These are phyloP conservation scores for Diarsia rubi DNA, from an alignment of 2,888 invertebrate genomes.

Conservation along the genomic window DNA sequence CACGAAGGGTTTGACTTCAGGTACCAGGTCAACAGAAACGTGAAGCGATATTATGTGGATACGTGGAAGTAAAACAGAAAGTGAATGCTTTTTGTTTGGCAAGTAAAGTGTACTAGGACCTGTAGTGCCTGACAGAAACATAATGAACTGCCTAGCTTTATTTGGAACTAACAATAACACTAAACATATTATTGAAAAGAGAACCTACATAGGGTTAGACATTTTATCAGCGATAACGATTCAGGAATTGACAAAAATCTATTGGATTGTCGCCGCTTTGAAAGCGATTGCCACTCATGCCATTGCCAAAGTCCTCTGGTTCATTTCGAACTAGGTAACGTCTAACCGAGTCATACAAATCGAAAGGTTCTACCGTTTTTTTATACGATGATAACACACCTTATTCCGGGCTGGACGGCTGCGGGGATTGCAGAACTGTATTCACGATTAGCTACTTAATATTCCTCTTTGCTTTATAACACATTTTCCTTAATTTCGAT, in stretches of 20 bases:
- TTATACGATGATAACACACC: neutral
- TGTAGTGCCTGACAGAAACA: neutral
- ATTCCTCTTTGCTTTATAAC: neutral
- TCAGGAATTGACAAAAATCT: neutral
- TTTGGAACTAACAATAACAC: neutral
- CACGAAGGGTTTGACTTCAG: slow-evolving; percentile 18
- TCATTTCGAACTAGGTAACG: neutral
- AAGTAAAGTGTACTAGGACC: neutral
- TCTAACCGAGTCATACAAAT: neutral
- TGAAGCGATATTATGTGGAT: slow-evolving; percentile 5
- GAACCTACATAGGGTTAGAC: neutral
- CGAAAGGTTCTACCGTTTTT: neutral
- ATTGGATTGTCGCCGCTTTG: neutral
- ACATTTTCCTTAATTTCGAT: neutral
- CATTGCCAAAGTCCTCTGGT: neutral
- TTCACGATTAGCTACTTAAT: neutral
- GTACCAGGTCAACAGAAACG: slow-evolving; percentile 47
- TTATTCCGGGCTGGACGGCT: neutral
- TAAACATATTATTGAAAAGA: neutral
- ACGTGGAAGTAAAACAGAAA: slow-evolving; percentile 25
- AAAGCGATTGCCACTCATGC: neutral
- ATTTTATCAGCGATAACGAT: neutral
- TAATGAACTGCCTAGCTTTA: neutral
- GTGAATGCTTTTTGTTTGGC: neutral
- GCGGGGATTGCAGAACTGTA: neutral